These are phyloP conservation scores for Ceriagrion tenellum DNA, from an alignment of 2,888 invertebrate species.

Conservation along the genomic window DNA sequence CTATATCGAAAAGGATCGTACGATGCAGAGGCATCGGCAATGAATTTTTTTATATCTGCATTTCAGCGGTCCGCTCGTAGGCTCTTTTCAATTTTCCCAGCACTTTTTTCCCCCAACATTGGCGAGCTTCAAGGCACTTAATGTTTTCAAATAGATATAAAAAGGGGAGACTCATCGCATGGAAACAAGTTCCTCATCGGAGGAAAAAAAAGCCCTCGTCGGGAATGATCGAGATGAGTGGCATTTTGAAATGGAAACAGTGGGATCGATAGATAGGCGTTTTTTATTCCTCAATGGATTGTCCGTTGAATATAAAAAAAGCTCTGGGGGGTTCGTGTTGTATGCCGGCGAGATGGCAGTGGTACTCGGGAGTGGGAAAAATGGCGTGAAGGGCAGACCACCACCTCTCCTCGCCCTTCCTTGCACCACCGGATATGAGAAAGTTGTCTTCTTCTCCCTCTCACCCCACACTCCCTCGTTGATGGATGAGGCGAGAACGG, in stretches of 20 bases:
- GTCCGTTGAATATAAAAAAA: background rate
- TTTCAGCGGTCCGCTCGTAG: background rate
- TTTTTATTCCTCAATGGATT: slow-evolving; percentile 44
- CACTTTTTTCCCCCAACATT: background rate
- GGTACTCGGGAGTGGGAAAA: background rate
- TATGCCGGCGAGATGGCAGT: background rate
- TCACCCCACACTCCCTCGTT: background rate
- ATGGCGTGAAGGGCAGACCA: background rate
- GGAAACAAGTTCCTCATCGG: background rate
- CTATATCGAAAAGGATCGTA: background rate
- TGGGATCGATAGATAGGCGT: background rate
- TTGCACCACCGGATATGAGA: slow-evolving; percentile 46
- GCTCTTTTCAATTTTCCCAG: background rate
- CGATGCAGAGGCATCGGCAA: background rate
- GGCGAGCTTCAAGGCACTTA: background rate
- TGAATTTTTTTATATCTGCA: background rate
- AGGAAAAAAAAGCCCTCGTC: background rate
- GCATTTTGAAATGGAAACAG: slow-evolving; percentile 36
- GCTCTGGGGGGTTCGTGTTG: background rate
- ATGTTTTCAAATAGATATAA: background rate
- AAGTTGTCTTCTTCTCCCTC: slow-evolving; percentile 29
- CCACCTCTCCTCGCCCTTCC: background rate
- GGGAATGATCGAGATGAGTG: slow-evolving; percentile 13
- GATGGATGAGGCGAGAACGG: slow-evolving; percentile 50
- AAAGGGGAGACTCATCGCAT: background rate